These are phyloP conservation scores for Acipenser ruthenus DNA, from an alignment of 2,797 vertebrate species.

Conservation along the genomic window DNA sequence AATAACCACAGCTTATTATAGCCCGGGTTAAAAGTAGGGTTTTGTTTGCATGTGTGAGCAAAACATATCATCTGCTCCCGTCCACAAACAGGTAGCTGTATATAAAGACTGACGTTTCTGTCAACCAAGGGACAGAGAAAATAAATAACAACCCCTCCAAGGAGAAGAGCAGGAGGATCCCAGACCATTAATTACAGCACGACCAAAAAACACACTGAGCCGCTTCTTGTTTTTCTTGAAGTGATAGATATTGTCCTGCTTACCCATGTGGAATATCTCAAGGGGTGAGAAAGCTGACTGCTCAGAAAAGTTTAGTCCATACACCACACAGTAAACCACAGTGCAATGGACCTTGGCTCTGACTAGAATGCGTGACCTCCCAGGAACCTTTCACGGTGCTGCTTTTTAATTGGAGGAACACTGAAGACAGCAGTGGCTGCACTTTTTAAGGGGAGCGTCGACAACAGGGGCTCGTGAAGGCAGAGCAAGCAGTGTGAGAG, in stretches of 20 bases:
- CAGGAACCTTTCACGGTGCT: background rate
- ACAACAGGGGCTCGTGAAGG: background rate
- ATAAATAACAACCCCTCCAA: background rate
- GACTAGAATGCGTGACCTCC: background rate
- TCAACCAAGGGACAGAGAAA: background rate
- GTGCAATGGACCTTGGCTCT: background rate
- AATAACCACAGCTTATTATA: background rate
- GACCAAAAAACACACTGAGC: background rate
- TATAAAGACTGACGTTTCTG: background rate
- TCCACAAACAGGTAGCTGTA: background rate
- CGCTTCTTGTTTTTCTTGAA: background rate
- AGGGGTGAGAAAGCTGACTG: background rate
- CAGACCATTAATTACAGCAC: constrained; percentile 3
- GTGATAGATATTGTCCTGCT: background rate
- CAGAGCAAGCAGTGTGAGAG: background rate
- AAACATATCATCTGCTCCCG: background rate
- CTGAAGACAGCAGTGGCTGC: background rate
- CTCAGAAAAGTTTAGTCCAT: background rate
- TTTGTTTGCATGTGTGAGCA: background rate
- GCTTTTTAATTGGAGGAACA: background rate
- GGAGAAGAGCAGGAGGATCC: background rate
- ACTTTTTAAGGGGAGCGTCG: background rate
- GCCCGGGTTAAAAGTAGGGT: background rate
- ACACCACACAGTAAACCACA: constrained; percentile 1
- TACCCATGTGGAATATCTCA: background rate